Evolutionary conservation across 2,888 invertebrate genomes (phyloP).

Genomic region (Acanthacorydalis orientalis): DNA sequence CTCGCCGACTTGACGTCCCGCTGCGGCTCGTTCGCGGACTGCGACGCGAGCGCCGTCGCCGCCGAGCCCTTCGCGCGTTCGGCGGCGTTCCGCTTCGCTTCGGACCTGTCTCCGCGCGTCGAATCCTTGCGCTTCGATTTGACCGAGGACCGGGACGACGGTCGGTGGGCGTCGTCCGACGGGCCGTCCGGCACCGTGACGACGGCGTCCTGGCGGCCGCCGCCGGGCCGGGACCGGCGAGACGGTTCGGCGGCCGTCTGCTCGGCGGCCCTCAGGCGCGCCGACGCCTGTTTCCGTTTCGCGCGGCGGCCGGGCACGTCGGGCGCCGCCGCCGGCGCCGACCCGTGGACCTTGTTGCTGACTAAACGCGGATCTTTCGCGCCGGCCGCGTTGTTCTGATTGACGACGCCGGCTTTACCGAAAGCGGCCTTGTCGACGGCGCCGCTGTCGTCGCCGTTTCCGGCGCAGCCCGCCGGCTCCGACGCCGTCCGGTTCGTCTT

Average conservation of each 20-base stretch:
- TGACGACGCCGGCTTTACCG: slow-evolving; percentile 23
- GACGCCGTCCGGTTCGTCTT: slow-evolving; percentile 11
- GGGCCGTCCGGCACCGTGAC: slow-evolving; percentile 17
- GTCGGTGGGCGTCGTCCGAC: slow-evolving; percentile 15
- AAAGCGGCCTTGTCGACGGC: neutral
- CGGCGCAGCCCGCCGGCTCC: slow-evolving; percentile 10
- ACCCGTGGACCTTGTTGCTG: slow-evolving; percentile 14
- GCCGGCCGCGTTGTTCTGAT: slow-evolving; percentile 13
- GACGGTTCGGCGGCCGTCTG: slow-evolving; percentile 9
- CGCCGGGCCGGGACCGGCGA: slow-evolving; percentile 13
- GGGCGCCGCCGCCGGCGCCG: slow-evolving; percentile 13
- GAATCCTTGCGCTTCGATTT: slow-evolving; percentile 15
- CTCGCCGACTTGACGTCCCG: slow-evolving; percentile 38
- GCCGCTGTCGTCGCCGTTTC: slow-evolving; percentile 11
- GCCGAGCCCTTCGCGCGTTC: slow-evolving; percentile 15
- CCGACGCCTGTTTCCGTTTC: neutral
- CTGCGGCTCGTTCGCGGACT: slow-evolving; percentile 16
- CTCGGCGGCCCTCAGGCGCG: neutral
- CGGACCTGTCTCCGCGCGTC: slow-evolving; percentile 19
- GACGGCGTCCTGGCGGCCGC: slow-evolving; percentile 13
- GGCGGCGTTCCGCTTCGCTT: slow-evolving; percentile 18
- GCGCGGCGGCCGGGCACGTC: slow-evolving; percentile 11
- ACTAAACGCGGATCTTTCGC: slow-evolving; percentile 26
- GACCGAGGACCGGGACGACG: slow-evolving; percentile 12
- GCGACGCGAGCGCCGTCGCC: slow-evolving; percentile 16